phyloP scores from a whole-genome alignment of 2,113 vertebrate species.

The Scomber colias region DNA sequence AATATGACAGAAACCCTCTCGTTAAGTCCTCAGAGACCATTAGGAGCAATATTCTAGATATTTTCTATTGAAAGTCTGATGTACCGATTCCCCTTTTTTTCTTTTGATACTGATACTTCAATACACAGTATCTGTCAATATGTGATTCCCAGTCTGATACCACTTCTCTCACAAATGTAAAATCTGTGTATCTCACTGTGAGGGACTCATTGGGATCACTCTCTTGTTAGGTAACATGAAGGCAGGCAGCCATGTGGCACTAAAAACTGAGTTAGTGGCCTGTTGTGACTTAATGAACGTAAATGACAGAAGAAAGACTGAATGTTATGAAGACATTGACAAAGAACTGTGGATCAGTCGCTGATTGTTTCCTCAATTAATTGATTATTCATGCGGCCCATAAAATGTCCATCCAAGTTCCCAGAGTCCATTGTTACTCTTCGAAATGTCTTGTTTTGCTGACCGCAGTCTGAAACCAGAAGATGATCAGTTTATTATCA shows the following conservation, averaged over 20 bases:
- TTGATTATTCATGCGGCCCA: too few relatives aligned
- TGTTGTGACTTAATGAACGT: not conserved
- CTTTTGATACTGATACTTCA: not conserved
- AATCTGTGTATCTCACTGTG: not conserved
- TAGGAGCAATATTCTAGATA: not conserved
- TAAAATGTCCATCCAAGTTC: too few relatives aligned
- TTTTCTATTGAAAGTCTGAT: not conserved
- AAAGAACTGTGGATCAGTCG: too few relatives aligned
- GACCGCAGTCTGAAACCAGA: too few relatives aligned
- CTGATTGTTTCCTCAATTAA: too few relatives aligned
- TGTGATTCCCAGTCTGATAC: not conserved
- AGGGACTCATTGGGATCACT: not conserved
- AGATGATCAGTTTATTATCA: too few relatives aligned
- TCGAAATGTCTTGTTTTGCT: too few relatives aligned
- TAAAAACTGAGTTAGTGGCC: not conserved
- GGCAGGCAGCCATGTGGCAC: not conserved
- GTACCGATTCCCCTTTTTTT: not conserved
- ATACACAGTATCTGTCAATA: not conserved
- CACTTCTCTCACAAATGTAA: not conserved
- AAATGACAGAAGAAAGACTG: not conserved
- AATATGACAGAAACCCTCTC: constrained; percentile 8
- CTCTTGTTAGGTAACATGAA: not conserved
- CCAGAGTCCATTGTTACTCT: too few relatives aligned
- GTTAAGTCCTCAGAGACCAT: not conserved
- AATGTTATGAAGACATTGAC: not conserved